A percentile compares a stretch with the other conserved stretches of the same genome.
Conservation (phyloP, 2,888 invertebrate species). For the Nemapogon koenigi region DNA sequence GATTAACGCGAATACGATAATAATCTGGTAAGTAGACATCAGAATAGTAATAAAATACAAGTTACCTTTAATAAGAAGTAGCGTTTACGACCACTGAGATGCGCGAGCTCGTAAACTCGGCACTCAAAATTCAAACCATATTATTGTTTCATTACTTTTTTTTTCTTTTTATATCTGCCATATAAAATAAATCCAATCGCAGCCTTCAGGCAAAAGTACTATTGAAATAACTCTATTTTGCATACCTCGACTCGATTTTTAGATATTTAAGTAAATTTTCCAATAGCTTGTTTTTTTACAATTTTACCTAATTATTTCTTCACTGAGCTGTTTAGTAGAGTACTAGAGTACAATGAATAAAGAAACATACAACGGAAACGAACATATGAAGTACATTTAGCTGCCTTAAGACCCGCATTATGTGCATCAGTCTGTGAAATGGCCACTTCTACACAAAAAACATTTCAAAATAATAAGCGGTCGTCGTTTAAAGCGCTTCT, state of each 20-base stretch:
- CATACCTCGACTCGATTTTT: no score
- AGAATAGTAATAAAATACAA: conserved; percentile 9
- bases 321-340: no score
- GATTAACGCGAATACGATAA: conserved; percentile 8
- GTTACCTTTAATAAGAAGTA: conserved; percentile 10
- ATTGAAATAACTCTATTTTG: no score
- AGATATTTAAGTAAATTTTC: no score
- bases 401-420: conserved; percentile 2
- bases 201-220: no score
- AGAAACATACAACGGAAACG: conserved; percentile 4
- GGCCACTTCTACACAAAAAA: conserved; percentile 19
- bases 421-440: conserved; percentile 7
- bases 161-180: conserved; percentile 1
- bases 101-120: conserved; percentile 9
- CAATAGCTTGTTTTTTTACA: no score
- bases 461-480: conserved; percentile 54
- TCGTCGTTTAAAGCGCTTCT: conserved; percentile 54
- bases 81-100: conserved; percentile 10
- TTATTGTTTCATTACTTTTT: conserved; percentile 6
- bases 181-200: conserved; percentile 4
- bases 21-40: conserved; percentile 7
- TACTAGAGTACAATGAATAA: no score
- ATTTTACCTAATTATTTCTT: no score
- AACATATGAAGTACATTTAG: conserved; percentile 7
- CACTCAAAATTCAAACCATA: conserved; percentile 10